phyloP scores from a whole-genome alignment of 2,888 invertebrate species.

The Alcis repandata region DNA sequence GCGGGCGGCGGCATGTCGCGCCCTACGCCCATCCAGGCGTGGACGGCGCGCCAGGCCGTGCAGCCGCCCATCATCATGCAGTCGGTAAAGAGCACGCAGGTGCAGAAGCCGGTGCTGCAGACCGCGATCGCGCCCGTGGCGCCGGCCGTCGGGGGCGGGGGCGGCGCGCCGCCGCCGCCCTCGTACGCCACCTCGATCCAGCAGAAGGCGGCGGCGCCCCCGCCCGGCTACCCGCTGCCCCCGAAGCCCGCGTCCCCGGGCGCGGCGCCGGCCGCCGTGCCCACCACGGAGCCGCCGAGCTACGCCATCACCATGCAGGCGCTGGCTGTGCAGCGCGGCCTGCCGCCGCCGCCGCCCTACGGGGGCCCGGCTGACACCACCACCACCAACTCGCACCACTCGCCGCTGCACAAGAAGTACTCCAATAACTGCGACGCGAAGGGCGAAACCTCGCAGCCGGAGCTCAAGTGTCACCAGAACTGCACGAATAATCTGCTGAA shows the following conservation, averaged over 20 bases:
- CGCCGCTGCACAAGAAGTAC: constrained; percentile 90
- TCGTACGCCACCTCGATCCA: constrained; percentile 93
- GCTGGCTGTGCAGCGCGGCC: constrained; percentile 89
- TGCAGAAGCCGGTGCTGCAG: constrained; percentile 97
- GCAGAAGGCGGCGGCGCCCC: constrained; percentile 88
- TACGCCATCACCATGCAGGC: constrained; percentile 97
- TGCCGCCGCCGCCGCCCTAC: constrained; percentile 91
- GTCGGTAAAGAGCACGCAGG: constrained; percentile 97
- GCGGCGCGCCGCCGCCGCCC: constrained; percentile 89
- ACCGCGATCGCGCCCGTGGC: constrained; percentile 97
- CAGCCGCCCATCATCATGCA: constrained; percentile 98
- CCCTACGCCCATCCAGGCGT: constrained; percentile 93
- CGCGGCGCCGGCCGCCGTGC: constrained; percentile 87
- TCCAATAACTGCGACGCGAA: constrained; percentile 85
- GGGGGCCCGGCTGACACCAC: constrained; percentile 77
- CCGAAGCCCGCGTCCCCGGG: constrained; percentile 86
- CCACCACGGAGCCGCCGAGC: constrained; percentile 96
- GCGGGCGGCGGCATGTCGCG: constrained; percentile 88
- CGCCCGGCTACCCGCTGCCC: constrained; percentile 78
- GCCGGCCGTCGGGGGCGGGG: constrained; percentile 91
- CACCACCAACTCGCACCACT: constrained; percentile 82
- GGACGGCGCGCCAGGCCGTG: constrained; percentile 95
- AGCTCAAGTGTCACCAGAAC: constrained; percentile 83
- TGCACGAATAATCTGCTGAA: constrained; percentile 81
- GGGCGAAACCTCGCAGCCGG: constrained; percentile 85